A percentile compares a stretch with the other conserved stretches of the same genome.
These are phyloP conservation scores for Oreotrochilus melanogaster DNA, from an alignment of 2,113 vertebrate genomes.

Conservation along the genomic window DNA sequence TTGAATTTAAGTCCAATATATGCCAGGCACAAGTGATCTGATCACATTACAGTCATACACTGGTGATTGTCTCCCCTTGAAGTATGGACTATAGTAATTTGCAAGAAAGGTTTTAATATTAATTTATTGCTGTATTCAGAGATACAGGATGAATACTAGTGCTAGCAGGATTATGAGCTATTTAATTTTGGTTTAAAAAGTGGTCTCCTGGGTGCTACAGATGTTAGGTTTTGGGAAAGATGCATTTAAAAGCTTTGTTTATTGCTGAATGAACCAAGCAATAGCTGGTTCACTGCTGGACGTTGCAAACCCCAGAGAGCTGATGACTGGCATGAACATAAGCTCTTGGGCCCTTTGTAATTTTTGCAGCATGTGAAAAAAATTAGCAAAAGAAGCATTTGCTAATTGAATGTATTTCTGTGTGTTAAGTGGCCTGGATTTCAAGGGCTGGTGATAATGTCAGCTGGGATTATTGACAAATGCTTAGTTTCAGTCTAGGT, in stretches of 20 bases:
- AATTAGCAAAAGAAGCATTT: background rate
- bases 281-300: background rate
- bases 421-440: background rate
- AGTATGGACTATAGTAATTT: rapidly evolving
- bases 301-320: background rate
- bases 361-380: background rate
- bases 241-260: background rate
- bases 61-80: background rate
- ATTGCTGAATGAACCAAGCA: background rate
- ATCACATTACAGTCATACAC: rapidly evolving
- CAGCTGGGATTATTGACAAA: background rate
- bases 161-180: background rate
- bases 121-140: background rate
- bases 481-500: background rate
- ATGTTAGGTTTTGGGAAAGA: background rate
- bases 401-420: background rate
- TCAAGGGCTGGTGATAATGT: background rate
- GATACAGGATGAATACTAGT: background rate
- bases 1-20: background rate
- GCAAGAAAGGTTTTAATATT: background rate
- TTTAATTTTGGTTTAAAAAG: background rate
- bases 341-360: background rate
- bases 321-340: background rate
- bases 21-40: background rate
- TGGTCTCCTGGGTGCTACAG: background rate